These are phyloP conservation scores for Wasmannia auropunctata DNA, from an alignment of 1,140 invertebrate genomes.

Conservation along the genomic window DNA sequence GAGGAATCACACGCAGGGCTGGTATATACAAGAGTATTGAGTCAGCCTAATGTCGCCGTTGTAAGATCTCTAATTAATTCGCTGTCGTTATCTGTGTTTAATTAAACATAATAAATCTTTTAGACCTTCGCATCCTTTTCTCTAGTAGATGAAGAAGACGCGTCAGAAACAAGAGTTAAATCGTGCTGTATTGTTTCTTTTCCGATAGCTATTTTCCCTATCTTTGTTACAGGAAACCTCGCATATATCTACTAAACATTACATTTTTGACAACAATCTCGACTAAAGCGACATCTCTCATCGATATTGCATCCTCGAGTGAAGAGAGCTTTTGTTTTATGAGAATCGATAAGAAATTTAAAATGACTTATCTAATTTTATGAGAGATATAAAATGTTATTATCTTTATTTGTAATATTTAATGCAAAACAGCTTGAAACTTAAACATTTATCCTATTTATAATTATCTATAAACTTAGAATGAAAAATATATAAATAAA, in stretches of 20 bases:
- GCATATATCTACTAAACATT: not conserved
- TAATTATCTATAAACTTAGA: not conserved
- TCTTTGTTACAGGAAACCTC: not conserved
- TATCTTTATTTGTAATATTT: not conserved
- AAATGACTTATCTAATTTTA: not conserved
- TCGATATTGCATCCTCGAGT: not conserved
- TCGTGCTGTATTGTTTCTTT: not conserved
- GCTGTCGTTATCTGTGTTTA: not conserved
- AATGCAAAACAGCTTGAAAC: not conserved
- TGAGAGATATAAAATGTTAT: not conserved
- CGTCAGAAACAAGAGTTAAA: not conserved
- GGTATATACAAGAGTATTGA: slow-evolving; percentile 13
- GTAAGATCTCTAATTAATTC: slow-evolving; percentile 12
- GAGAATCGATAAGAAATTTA: not conserved
- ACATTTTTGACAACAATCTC: not conserved
- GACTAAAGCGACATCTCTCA: slow-evolving; percentile 16
- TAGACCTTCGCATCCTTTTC: not conserved
- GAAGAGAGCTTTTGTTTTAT: not conserved
- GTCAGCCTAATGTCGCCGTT: not conserved
- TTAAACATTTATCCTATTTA: not conserved
- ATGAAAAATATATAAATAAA: not conserved
- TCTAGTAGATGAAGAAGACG: not conserved
- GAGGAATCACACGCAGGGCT: not conserved
- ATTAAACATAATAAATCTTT: not conserved
- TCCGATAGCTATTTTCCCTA: not conserved